phyloP scores from a whole-genome alignment of 2,888 invertebrate species.

The Hypena proboscidalis region DNA sequence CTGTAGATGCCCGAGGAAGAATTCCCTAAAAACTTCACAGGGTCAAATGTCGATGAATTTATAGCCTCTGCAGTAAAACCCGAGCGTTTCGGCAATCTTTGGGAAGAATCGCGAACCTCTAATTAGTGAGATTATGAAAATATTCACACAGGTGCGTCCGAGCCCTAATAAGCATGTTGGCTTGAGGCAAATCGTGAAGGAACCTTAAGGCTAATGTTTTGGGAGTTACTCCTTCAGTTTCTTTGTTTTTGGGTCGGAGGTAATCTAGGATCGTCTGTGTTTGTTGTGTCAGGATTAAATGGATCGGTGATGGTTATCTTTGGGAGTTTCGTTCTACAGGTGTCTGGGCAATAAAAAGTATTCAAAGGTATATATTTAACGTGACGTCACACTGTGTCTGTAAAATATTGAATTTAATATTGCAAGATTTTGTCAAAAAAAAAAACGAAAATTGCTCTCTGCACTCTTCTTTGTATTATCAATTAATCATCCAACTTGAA shows the following conservation, averaged over 20 bases:
- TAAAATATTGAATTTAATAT: too few species aligned
- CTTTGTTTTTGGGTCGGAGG: conserved; percentile 65
- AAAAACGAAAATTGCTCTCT: too few species aligned
- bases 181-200: conserved; percentile 80
- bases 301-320: conserved; percentile 19
- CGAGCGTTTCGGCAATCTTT: conserved; percentile 79
- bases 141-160: conserved; percentile 84
- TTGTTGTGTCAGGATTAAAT: conserved; percentile 36
- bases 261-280: conserved; percentile 67
- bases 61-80: conserved; percentile 80
- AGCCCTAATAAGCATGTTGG: conserved; percentile 81
- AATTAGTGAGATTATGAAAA: conserved; percentile 84
- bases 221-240: conserved; percentile 77
- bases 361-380: background rate
- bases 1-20: conserved; percentile 75
- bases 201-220: conserved; percentile 67
- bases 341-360: background rate
- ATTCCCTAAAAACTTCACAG: conserved; percentile 74
- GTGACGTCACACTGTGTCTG: too few species aligned
- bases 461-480: too few species aligned
- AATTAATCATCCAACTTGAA: too few species aligned
- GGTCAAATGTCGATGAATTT: conserved; percentile 86
- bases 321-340: conserved; percentile 14
- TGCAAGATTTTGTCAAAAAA: too few species aligned
- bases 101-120: conserved; percentile 83